A percentile compares a stretch with the other conserved stretches of the same genome.
These are phyloP conservation scores for Sinonovacula constricta DNA, from an alignment of 1,140 invertebrate species.

Conservation along the genomic window DNA sequence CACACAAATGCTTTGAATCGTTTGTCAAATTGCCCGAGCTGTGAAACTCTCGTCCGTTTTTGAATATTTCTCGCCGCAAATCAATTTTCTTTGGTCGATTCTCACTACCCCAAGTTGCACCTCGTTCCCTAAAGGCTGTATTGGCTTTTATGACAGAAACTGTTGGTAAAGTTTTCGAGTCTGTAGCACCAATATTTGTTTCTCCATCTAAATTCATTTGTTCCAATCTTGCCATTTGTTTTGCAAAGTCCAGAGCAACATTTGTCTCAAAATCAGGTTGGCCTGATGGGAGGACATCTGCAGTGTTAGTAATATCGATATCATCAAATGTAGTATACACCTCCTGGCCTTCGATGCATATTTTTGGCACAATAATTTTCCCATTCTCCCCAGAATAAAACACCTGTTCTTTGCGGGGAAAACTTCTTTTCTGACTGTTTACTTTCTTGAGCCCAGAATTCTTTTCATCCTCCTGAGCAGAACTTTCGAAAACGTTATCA, in stretches of 20 bases:
- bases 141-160: neutral
- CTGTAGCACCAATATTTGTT: neutral
- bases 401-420: slow-evolving; percentile 5
- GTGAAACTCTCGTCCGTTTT: neutral
- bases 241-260: slow-evolving; percentile 41
- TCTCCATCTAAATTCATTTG: neutral
- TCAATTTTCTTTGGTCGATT: too few species aligned
- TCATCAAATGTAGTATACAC: slow-evolving; percentile 40
- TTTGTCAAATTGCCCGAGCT: too few species aligned
- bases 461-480: neutral
- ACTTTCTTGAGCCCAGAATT: neutral
- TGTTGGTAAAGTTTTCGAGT: neutral
- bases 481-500: neutral
- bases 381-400: slow-evolving; percentile 41
- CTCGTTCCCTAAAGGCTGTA: neutral
- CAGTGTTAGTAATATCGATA: slow-evolving; percentile 20
- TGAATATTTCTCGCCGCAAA: too few species aligned
- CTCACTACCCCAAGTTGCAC: neutral
- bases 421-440: neutral
- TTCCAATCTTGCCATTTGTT: slow-evolving; percentile 47
- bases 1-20: slow-evolving; percentile 7
- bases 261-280: slow-evolving; percentile 19
- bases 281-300: too few species aligned
- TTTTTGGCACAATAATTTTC: slow-evolving; percentile 45
- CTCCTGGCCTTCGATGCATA: slow-evolving; percentile 42